A percentile compares a stretch with the other conserved stretches of the same genome.
phyloP scores from a whole-genome alignment of 2,888 invertebrate genomes.

The Glaucopsyche alexis region DNA sequence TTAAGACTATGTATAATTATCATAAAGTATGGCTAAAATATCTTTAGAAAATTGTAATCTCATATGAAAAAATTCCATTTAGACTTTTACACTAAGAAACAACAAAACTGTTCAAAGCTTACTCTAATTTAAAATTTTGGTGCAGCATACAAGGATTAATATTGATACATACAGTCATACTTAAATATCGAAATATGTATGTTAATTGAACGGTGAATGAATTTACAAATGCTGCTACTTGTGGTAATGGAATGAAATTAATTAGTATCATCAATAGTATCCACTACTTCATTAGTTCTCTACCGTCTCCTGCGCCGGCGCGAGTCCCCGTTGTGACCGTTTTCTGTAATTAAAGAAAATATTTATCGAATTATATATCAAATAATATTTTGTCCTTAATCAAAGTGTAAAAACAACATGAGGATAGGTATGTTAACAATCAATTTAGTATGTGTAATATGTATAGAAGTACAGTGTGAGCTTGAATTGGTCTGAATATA shows the following conservation, averaged over 20 bases:
- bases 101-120: neutral
- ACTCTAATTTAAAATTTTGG: neutral
- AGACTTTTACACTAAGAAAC: neutral
- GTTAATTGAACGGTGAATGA: neutral
- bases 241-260: slow-evolving; percentile 54
- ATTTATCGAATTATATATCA: neutral
- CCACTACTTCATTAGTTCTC: slow-evolving; percentile 42
- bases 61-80: neutral
- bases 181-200: neutral
- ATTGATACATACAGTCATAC: neutral
- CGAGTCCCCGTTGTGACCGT: slow-evolving; percentile 73
- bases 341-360: slow-evolving; percentile 61
- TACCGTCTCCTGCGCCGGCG: slow-evolving; percentile 73
- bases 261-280: slow-evolving; percentile 34
- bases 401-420: slow-evolving; percentile 31
- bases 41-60: slow-evolving; percentile 2
- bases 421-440: slow-evolving; percentile 35
- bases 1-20: neutral
- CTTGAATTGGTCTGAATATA: slow-evolving; percentile 73
- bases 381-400: neutral
- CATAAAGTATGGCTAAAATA: neutral
- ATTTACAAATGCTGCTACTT: slow-evolving; percentile 24
- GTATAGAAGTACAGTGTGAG: slow-evolving; percentile 50
- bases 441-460: slow-evolving; percentile 41
- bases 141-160: neutral